phyloP scores from a whole-genome alignment of 2,888 invertebrate genomes.

The Netelia virgata region DNA sequence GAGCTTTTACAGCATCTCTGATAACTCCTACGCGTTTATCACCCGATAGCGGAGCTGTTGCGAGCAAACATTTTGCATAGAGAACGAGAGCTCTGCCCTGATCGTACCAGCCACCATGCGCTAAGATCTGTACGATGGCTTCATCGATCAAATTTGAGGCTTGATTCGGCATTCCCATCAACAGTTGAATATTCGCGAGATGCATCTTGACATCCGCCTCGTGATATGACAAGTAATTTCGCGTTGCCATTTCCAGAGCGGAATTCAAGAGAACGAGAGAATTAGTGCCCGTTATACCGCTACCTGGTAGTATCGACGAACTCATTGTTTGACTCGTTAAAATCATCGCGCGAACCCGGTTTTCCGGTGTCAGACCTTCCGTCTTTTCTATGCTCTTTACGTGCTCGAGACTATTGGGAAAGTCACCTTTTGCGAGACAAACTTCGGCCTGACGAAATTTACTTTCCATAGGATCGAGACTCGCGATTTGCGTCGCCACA shows the following conservation, averaged over 20 bases:
- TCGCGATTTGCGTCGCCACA: constrained; percentile 85
- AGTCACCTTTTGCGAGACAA: constrained; percentile 83
- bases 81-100: constrained; percentile 91
- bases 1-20: constrained; percentile 87
- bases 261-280: constrained; percentile 87
- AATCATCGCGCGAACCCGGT: constrained; percentile 89
- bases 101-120: constrained; percentile 93
- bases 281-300: constrained; percentile 86
- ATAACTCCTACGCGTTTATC: constrained; percentile 86
- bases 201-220: constrained; percentile 91
- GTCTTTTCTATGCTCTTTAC: constrained; percentile 76
- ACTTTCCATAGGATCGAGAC: constrained; percentile 85
- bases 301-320: constrained; percentile 86
- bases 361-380: constrained; percentile 76
- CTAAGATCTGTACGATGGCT: constrained; percentile 90
- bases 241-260: constrained; percentile 91
- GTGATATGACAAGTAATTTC: constrained; percentile 92
- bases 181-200: constrained; percentile 91
- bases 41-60: constrained; percentile 86
- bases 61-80: constrained; percentile 92
- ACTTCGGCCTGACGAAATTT: constrained; percentile 84
- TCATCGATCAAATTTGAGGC: constrained; percentile 90
- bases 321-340: constrained; percentile 89
- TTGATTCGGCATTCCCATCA: constrained; percentile 91
- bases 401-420: constrained; percentile 79